Evolutionary conservation across 2,888 invertebrate genomes (phyloP).

Genomic region (Chorisops tibialis): DNA sequence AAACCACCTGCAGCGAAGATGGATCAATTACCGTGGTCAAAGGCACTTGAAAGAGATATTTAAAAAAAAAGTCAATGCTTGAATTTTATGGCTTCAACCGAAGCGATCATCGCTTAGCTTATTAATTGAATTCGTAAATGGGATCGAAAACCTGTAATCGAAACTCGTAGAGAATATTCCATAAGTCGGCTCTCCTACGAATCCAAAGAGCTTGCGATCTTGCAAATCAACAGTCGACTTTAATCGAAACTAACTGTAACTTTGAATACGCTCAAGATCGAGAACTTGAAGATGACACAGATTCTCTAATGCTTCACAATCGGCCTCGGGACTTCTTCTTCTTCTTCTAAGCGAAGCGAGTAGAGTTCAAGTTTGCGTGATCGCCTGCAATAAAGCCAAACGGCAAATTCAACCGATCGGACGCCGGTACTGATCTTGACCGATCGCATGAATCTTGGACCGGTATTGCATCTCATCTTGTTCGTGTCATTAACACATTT

Average conservation of each 20-base stretch:
- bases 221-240: background rate
- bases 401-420: too few relatives aligned
- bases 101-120: too few relatives aligned
- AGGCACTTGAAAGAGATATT: too few relatives aligned
- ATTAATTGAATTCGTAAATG: too few relatives aligned
- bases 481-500: slow-evolving; percentile 27
- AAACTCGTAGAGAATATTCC: too few relatives aligned
- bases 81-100: too few relatives aligned
- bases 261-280: background rate
- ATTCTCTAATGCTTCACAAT: background rate
- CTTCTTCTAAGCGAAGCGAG: background rate
- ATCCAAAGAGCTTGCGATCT: background rate
- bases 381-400: background rate
- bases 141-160: too few relatives aligned
- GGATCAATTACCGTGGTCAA: too few relatives aligned
- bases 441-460: background rate
- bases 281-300: background rate
- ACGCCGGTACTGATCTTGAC: too few relatives aligned
- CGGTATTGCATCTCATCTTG: slow-evolving; percentile 20
- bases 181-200: background rate
- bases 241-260: slow-evolving; percentile 9
- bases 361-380: background rate
- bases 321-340: background rate
- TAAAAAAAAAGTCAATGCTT: too few relatives aligned
- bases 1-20: too few relatives aligned